These are phyloP conservation scores for Arenaria interpres DNA, from an alignment of 2,113 vertebrate species.

Conservation along the genomic window DNA sequence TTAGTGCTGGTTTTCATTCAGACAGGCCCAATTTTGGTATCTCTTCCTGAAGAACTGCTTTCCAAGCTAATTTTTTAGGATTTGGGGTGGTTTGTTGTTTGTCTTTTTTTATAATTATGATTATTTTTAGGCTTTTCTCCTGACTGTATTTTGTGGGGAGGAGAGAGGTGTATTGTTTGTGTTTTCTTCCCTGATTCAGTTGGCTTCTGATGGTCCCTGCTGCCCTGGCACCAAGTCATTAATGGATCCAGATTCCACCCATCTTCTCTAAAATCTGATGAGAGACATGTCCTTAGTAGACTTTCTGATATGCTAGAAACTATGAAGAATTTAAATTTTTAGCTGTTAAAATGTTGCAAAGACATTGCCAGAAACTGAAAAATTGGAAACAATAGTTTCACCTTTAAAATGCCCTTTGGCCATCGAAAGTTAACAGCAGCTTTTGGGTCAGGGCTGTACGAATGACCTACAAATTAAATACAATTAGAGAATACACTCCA, in stretches of 20 bases:
- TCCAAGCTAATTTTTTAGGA: neutral
- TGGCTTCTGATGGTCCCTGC: neutral
- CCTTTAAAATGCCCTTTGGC: neutral
- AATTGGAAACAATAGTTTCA: neutral
- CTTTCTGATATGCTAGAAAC: neutral
- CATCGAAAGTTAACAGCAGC: neutral
- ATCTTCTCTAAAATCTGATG: neutral
- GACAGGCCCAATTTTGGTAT: neutral
- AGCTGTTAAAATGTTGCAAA: neutral
- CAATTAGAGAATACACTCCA: neutral
- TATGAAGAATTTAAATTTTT: neutral
- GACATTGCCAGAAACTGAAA: neutral
- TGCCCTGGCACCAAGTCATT: neutral
- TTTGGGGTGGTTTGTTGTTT: fast-evolving
- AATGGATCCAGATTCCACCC: neutral
- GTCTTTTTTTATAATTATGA: too few species aligned
- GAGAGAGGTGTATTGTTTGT: neutral
- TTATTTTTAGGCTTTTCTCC: neutral
- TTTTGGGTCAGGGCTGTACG: neutral
- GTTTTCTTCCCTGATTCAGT: neutral
- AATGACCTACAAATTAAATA: neutral
- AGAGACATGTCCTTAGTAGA: neutral
- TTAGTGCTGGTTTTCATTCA: neutral
- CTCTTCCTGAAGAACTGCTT: neutral
- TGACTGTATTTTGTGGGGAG: neutral